phyloP scores from a whole-genome alignment of 2,113 vertebrate species.

The Xenopus laevis region DNA sequence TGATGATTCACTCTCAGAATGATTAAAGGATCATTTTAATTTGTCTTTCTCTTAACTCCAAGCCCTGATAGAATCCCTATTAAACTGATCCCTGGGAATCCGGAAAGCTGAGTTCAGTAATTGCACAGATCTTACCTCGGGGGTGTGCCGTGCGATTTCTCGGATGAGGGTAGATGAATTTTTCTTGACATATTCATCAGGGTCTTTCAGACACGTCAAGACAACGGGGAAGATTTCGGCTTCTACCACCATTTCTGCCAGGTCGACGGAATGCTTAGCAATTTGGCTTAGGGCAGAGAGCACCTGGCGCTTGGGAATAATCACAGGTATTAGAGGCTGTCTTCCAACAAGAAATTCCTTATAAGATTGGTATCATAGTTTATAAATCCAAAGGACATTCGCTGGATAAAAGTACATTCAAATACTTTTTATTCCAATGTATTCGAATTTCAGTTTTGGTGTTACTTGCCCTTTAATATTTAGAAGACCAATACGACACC shows the following conservation, averaged over 20 bases:
- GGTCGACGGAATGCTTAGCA: constrained; percentile 84
- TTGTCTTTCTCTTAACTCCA: constrained; percentile 10
- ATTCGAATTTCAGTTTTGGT: no score
- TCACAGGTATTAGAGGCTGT: constrained; percentile 1
- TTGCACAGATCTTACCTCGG: constrained; percentile 76
- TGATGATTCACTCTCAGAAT: constrained; percentile 22
- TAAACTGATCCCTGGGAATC: not conserved
- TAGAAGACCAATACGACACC: no score
- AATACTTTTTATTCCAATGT: no score
- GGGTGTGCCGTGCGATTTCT: constrained; percentile 88
- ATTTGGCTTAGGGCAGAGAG: constrained; percentile 90
- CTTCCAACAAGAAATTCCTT: no score
- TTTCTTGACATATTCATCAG: constrained; percentile 85
- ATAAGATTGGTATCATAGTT: no score
- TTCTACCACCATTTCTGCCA: constrained; percentile 91
- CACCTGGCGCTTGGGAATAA: constrained; percentile 79
- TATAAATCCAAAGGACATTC: no score
- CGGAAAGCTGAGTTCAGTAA: constrained; percentile 50
- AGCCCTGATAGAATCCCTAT: not conserved
- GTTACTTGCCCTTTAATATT: no score
- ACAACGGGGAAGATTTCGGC: constrained; percentile 89
- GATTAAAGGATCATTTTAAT: constrained; percentile 40
- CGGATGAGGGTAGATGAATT: constrained; percentile 85
- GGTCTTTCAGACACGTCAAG: constrained; percentile 80
- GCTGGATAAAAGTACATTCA: no score